These are phyloP conservation scores for Anneissia japonica DNA, from an alignment of 35 echinoderm and acorn worm species.

Conservation along the genomic window DNA sequence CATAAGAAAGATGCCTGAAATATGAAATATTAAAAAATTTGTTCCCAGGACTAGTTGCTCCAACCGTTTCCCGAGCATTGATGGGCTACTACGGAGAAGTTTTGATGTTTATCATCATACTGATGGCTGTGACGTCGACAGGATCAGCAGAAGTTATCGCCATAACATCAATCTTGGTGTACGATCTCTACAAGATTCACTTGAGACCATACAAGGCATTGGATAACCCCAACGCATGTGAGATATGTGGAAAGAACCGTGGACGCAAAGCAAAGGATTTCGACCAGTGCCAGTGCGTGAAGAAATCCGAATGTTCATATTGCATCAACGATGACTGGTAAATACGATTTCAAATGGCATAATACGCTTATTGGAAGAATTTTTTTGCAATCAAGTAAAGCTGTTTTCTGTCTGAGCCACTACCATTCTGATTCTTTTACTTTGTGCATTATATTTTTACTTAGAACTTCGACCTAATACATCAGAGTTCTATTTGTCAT, in stretches of 20 bases:
- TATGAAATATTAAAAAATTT: background rate
- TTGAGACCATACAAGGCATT: slow-evolving; percentile 60
- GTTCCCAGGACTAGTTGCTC: slow-evolving; percentile 60
- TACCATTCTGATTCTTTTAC: too few relatives aligned
- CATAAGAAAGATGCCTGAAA: too few relatives aligned
- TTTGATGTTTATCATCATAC: slow-evolving; percentile 68
- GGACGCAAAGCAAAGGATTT: slow-evolving; percentile 60
- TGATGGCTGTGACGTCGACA: slow-evolving; percentile 88
- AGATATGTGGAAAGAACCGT: slow-evolving; percentile 69
- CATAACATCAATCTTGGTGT: slow-evolving; percentile 87
- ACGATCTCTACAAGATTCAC: slow-evolving; percentile 88
- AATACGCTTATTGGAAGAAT: too few relatives aligned
- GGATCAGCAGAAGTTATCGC: slow-evolving; percentile 95
- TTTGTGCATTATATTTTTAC: too few relatives aligned
- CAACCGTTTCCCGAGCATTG: slow-evolving; percentile 56
- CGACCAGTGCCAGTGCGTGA: slow-evolving; percentile 47
- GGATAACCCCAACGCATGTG: slow-evolving; percentile 66
- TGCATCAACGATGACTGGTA: slow-evolving; percentile 51
- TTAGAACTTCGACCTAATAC: too few relatives aligned
- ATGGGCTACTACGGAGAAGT: slow-evolving; percentile 54
- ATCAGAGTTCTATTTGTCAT: too few relatives aligned
- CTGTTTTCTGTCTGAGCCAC: too few relatives aligned
- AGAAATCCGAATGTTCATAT: slow-evolving; percentile 47
- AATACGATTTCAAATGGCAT: too few relatives aligned
- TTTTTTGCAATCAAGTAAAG: too few relatives aligned